Percentiles rank a stretch among this genome's conserved stretches.
Evolutionary conservation across 2,888 invertebrate genomes (phyloP).

Genomic region (Epinotia brunnichana): DNA sequence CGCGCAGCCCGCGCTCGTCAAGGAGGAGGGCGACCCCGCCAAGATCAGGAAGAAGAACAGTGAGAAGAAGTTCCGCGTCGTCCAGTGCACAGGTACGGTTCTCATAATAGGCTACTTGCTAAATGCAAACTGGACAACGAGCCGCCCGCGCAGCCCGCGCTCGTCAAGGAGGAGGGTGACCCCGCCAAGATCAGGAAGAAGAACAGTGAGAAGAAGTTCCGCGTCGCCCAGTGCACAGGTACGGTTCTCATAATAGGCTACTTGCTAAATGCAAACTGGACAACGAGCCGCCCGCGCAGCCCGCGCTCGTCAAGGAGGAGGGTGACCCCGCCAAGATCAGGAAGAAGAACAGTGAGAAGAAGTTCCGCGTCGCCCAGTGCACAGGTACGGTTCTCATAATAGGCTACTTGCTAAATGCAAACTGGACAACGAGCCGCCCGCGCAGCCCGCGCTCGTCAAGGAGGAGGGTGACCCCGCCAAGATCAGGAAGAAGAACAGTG

Average conservation of each 20-base stretch:
- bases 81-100: constrained; percentile 16
- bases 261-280: constrained; percentile 88
- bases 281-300: constrained; percentile 53
- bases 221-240: constrained; percentile 16
- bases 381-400: not conserved
- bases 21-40: no score
- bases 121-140: constrained; percentile 86
- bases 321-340: constrained; percentile 66
- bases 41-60: not conserved
- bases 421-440: constrained; percentile 55
- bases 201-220: not conserved
- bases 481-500: not conserved
- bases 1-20: constrained; percentile 69
- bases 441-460: constrained; percentile 77
- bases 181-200: not conserved
- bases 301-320: constrained; percentile 86
- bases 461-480: constrained; percentile 87
- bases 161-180: constrained; percentile 91
- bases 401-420: constrained; percentile 88
- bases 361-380: constrained; percentile 12
- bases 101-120: no score
- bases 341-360: not conserved
- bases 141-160: not conserved
- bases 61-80: not conserved
- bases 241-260: not conserved